phyloP scores from a whole-genome alignment of 1,140 invertebrate genomes.

The Riptortus pedestris region DNA sequence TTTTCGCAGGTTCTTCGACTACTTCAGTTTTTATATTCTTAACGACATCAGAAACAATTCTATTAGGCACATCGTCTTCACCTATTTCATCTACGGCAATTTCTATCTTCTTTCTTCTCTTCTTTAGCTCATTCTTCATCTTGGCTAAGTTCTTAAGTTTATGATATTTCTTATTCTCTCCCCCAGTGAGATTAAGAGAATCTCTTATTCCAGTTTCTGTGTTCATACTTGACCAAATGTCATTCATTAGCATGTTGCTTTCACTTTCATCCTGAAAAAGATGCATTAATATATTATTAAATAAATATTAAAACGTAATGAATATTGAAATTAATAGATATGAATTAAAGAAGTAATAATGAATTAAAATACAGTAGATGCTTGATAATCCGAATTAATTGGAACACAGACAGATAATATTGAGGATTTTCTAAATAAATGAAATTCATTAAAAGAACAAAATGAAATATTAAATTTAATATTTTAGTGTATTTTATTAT shows the following conservation, averaged over 20 bases:
- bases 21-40: not conserved
- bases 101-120: constrained; percentile 7
- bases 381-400: no score
- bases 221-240: constrained; percentile 25
- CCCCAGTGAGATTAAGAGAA: not conserved
- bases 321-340: no score
- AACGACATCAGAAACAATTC: not conserved
- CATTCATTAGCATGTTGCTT: constrained; percentile 17
- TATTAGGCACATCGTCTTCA: constrained; percentile 10
- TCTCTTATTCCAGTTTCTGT: constrained; percentile 11
- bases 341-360: no score
- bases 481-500: no score
- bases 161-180: constrained; percentile 13
- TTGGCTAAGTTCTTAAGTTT: constrained; percentile 18
- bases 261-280: constrained; percentile 18
- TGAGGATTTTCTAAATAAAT: no score
- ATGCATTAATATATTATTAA: no score
- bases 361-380: no score
- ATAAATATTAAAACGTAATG: no score
- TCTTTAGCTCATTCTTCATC: constrained; percentile 14
- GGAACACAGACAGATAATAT: no score
- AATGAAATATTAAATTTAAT: no score
- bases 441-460: no score
- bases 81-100: constrained; percentile 2
- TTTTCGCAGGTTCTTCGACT: not conserved